These are phyloP conservation scores for Leucosticte australis DNA, from an alignment of 2,113 vertebrate genomes.

Conservation along the genomic window DNA sequence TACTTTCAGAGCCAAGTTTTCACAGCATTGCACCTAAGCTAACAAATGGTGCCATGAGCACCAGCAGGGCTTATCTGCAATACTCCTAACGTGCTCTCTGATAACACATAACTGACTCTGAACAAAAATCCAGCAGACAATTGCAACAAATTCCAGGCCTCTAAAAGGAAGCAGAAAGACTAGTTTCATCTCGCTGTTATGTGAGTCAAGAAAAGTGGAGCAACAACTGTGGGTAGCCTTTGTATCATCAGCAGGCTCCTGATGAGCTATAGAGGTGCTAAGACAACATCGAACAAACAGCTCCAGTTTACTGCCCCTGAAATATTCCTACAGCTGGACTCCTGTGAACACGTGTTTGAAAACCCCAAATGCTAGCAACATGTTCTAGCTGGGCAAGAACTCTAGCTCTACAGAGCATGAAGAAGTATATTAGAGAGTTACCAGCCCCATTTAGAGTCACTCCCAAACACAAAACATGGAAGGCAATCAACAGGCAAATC, in stretches of 20 bases:
- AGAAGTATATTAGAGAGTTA: background rate
- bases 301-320: background rate
- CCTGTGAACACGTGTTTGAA: background rate
- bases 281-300: background rate
- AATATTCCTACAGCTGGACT: background rate
- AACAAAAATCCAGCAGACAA: background rate
- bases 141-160: background rate
- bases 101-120: background rate
- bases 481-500: background rate
- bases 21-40: background rate
- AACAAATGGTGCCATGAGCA: background rate
- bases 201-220: background rate
- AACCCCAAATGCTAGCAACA: background rate
- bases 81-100: background rate
- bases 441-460: background rate
- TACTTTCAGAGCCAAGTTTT: background rate
- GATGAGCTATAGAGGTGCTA: background rate
- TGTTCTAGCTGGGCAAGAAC: background rate
- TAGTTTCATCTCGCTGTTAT: background rate
- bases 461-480: background rate
- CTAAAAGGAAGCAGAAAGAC: slow-evolving; percentile 2
- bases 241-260: background rate
- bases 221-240: background rate
- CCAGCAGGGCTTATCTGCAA: background rate
- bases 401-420: background rate